Conservation (phyloP, 2,797 vertebrate species). For the Lates japonicus region DNA sequence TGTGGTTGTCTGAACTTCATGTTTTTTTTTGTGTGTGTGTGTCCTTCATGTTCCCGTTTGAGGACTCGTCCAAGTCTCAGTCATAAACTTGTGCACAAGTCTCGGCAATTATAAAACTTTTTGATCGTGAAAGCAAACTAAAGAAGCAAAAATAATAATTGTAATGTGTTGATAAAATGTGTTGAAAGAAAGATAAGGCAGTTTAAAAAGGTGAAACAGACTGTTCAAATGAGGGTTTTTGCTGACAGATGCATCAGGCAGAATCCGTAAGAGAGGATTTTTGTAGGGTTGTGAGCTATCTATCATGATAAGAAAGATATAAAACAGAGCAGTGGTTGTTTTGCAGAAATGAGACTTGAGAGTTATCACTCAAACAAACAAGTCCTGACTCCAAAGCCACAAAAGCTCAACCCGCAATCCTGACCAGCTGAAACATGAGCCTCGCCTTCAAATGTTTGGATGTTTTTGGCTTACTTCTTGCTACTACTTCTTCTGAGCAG, state of each 20-base stretch:
- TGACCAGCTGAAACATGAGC: conserved; percentile 8
- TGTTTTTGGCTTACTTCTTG: conserved; percentile 11
- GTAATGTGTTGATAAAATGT: too few species aligned
- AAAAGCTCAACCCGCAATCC: conserved; percentile 28
- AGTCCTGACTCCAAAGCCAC: conserved; percentile 19
- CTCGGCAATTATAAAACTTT: background rate
- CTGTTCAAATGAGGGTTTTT: conserved; percentile 10
- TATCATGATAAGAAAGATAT: conserved; percentile 54
- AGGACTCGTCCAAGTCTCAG: background rate
- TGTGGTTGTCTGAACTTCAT: conserved; percentile 32
- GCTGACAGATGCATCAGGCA: conserved; percentile 39
- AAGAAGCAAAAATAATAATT: background rate
- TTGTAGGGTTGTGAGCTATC: conserved; percentile 25
- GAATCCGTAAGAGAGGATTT: conserved; percentile 26
- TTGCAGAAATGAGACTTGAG: conserved; percentile 46
- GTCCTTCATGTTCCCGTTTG: conserved; percentile 25
- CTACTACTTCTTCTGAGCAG: background rate
- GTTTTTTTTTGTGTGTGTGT: background rate
- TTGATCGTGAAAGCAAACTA: background rate
- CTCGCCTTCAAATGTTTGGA: background rate
- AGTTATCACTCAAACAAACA: conserved; percentile 57
- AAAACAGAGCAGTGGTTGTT: conserved; percentile 37
- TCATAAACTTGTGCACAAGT: background rate
- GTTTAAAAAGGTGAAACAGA: conserved; percentile 7
- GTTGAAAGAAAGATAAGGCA: background rate